These are phyloP conservation scores for Cephonodes hylas DNA, from an alignment of 2,888 invertebrate genomes.

Conservation along the genomic window DNA sequence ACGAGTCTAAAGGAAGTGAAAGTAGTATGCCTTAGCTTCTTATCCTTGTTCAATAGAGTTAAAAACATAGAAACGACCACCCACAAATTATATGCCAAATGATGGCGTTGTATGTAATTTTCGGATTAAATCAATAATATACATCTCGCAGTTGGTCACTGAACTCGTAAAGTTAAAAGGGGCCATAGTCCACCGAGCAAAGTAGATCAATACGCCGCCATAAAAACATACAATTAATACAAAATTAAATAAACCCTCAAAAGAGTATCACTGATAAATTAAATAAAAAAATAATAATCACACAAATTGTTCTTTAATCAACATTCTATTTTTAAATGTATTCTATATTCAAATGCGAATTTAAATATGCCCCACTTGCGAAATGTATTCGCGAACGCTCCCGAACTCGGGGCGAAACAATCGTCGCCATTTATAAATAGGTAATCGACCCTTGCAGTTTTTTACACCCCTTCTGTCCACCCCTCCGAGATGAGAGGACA, in stretches of 20 bases:
- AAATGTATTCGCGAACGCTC: neutral
- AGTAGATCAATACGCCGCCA: too few species aligned
- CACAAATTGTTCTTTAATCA: too few species aligned
- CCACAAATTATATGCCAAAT: neutral
- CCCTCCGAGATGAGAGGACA: constrained; percentile 58
- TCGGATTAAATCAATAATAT: neutral
- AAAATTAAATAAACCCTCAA: too few species aligned
- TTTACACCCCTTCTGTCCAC: constrained; percentile 19
- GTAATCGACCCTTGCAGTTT: constrained; percentile 16
- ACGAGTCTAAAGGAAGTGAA: constrained; percentile 5
- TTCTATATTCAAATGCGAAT: neutral
- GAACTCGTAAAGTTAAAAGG: neutral
- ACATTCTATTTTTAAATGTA: too few species aligned
- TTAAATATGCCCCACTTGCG: neutral
- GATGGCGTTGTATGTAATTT: too few species aligned
- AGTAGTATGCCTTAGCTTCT: constrained; percentile 5
- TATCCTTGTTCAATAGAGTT: constrained; percentile 2
- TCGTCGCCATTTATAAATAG: constrained; percentile 12
- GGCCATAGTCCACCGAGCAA: too few species aligned
- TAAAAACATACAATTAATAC: too few species aligned
- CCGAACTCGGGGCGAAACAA: constrained; percentile 7
- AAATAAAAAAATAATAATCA: too few species aligned
- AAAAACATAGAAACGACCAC: neutral
- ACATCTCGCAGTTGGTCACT: too few species aligned
- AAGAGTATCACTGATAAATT: too few species aligned